Conservation (phyloP, 2,797 vertebrate genomes). For the Mallotus villosus region DNA sequence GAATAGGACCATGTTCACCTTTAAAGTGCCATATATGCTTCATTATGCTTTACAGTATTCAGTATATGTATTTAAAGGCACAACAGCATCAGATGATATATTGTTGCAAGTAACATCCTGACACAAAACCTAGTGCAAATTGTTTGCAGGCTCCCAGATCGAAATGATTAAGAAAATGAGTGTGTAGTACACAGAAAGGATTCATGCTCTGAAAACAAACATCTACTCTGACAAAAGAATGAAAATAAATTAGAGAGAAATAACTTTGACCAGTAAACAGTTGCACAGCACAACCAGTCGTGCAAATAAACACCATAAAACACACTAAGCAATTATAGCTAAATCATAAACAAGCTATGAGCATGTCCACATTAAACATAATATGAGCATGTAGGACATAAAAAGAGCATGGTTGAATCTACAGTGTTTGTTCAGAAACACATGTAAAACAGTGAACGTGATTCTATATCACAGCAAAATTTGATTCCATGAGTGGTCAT, state of each 20-base stretch:
- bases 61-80: slow-evolving; percentile 40
- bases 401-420: slow-evolving; percentile 7
- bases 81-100: slow-evolving; percentile 36
- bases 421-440: background rate
- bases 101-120: slow-evolving; percentile 9
- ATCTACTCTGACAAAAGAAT: background rate
- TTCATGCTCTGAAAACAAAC: background rate
- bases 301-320: slow-evolving; percentile 8
- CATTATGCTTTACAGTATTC: background rate
- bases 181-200: background rate
- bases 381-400: background rate
- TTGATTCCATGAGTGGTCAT: background rate
- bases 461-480: background rate
- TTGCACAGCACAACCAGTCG: background rate
- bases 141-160: background rate
- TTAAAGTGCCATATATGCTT: slow-evolving; percentile 10
- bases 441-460: background rate
- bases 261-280: background rate
- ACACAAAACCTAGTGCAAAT: slow-evolving; percentile 13
- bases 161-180: background rate
- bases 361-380: background rate
- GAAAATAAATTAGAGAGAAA: background rate
- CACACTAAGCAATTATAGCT: background rate
- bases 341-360: slow-evolving; percentile 9
- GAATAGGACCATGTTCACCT: background rate